Conservation (phyloP, 2,113 vertebrate species). For the Oreochromis niloticus region DNA sequence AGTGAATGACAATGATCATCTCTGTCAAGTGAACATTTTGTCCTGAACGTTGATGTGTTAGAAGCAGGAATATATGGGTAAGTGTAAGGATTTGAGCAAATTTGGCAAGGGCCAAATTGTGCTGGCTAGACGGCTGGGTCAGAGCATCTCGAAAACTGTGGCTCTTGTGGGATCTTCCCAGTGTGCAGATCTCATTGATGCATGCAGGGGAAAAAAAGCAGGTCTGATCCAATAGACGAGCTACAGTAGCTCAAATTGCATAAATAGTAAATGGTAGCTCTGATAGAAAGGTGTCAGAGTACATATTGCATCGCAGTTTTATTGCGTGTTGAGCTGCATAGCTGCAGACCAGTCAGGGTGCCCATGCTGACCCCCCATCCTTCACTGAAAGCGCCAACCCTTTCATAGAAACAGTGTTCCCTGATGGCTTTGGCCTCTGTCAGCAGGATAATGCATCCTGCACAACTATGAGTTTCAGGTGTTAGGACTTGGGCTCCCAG, state of each 20-base stretch:
- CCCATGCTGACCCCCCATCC: neutral
- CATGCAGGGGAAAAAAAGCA: neutral
- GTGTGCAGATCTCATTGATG: neutral
- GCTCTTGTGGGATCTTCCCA: neutral
- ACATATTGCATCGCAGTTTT: neutral
- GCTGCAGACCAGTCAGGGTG: neutral
- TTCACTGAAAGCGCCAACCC: neutral
- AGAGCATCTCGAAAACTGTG: neutral
- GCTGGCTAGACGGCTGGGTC: neutral
- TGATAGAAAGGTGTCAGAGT: neutral
- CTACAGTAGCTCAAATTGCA: neutral
- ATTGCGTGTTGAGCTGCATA: neutral
- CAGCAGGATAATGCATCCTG: neutral
- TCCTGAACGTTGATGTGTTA: neutral
- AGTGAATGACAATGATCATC: neutral
- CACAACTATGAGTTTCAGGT: neutral
- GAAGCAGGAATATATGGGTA: neutral
- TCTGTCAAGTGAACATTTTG: neutral
- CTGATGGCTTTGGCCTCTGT: neutral
- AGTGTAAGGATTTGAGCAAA: neutral
- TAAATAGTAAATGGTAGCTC: neutral
- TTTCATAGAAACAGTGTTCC: neutral
- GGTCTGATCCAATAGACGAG: rapidly evolving
- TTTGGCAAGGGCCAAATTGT: neutral
- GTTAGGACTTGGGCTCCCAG: rapidly evolving